Evolutionary conservation across 2,797 vertebrate species (phyloP).

Genomic region (Loris lydekkerianus): DNA sequence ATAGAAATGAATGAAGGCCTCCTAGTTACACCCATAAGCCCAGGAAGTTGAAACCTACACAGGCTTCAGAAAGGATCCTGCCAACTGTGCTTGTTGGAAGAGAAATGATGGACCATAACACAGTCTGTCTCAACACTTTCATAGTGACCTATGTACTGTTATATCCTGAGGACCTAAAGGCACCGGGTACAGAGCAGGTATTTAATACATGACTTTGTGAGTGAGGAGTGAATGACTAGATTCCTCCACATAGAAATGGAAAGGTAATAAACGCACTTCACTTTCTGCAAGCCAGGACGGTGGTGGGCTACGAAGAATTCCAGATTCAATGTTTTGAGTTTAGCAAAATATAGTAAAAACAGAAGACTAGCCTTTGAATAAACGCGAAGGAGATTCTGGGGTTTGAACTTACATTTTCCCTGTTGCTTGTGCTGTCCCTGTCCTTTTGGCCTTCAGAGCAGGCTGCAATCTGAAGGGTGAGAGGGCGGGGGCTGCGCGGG

Average conservation of each 20-base stretch:
- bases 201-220: not conserved
- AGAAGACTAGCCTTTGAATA: constrained; percentile 61
- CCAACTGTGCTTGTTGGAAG: no score
- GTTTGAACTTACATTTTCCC: not conserved
- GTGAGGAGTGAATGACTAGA: not conserved
- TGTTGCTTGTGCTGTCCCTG: not conserved
- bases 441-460: not conserved
- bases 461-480: not conserved
- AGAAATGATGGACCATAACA: no score
- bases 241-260: not conserved
- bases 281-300: constrained; percentile 9
- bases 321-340: constrained; percentile 38
- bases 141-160: not conserved
- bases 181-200: not conserved
- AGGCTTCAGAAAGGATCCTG: no score
- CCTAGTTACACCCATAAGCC: no score
- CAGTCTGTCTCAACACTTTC: no score
- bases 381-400: constrained; percentile 6
- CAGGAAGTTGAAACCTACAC: no score
- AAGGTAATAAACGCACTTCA: not conserved
- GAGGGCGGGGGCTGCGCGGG: not conserved
- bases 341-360: constrained; percentile 29
- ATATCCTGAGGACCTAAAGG: not conserved
- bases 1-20: no score
- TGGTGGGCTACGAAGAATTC: not conserved